phyloP scores from a whole-genome alignment of 1,140 invertebrate species.

The Aphaenogaster rudis region DNA sequence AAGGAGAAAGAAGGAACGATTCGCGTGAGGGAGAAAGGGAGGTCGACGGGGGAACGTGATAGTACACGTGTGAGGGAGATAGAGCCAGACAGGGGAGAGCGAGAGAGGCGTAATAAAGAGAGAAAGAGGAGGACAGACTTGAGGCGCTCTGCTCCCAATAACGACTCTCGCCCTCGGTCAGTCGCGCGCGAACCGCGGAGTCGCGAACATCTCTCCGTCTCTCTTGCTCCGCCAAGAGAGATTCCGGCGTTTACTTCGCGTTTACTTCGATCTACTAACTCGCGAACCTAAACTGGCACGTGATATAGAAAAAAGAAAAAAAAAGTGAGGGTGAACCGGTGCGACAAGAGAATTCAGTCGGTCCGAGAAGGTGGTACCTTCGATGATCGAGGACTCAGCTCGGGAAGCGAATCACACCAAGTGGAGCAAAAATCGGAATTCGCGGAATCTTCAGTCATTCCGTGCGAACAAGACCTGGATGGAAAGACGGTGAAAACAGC shows the following conservation, averaged over 20 bases:
- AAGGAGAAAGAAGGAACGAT: constrained; percentile 3
- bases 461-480: no score
- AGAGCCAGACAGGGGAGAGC: constrained; percentile 13
- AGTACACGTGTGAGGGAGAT: constrained; percentile 14
- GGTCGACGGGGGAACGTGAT: constrained; percentile 33
- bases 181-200: constrained; percentile 83
- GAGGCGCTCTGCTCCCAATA: constrained; percentile 77
- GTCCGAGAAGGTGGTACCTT: neutral
- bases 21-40: constrained; percentile 41
- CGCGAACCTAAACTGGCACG: constrained; percentile 31
- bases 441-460: neutral
- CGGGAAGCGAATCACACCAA: neutral
- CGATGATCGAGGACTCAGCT: constrained; percentile 12
- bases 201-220: constrained; percentile 76
- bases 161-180: constrained; percentile 80
- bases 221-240: constrained; percentile 37
- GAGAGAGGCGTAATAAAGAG: constrained; percentile 33
- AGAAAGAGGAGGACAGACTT: constrained; percentile 58
- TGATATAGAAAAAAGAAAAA: constrained; percentile 39
- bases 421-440: constrained; percentile 1
- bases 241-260: constrained; percentile 10
- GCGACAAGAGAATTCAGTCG: constrained; percentile 13
- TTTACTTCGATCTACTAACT: constrained; percentile 1
- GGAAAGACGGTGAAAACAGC: neutral
- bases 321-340: constrained; percentile 31